Evolutionary conservation across 2,797 vertebrate genomes (phyloP).

Genomic region (Sebastes steindachneri): DNA sequence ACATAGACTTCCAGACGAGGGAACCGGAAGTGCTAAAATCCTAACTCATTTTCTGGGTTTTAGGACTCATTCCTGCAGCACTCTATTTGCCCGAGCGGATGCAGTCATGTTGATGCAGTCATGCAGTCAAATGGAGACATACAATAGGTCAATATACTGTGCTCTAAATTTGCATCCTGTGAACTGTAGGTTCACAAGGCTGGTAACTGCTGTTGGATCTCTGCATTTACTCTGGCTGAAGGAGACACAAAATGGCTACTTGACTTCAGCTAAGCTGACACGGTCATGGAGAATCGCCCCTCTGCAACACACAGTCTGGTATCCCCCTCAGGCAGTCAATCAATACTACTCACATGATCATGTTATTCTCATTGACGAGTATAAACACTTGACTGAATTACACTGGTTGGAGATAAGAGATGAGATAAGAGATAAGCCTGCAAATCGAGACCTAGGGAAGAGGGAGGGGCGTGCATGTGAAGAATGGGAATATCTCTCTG

Average conservation of each 20-base stretch:
- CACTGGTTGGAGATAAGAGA: not conserved
- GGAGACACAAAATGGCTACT: constrained; percentile 23
- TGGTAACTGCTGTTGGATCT: not conserved
- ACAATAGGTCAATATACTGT: not conserved
- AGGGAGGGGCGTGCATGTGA: not conserved
- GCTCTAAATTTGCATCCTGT: not conserved
- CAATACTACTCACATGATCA: constrained; percentile 23
- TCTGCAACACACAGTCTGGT: not conserved
- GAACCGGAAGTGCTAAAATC: too few species aligned
- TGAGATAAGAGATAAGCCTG: constrained; percentile 7
- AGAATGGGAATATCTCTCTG: constrained; percentile 38
- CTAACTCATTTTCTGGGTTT: too few species aligned
- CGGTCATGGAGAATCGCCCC: not conserved
- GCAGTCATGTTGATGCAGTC: not conserved
- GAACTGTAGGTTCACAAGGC: not conserved
- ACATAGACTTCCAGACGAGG: too few species aligned
- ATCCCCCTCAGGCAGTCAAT: constrained; percentile 9
- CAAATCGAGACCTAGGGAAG: not conserved
- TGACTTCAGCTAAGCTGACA: not conserved
- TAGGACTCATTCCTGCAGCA: too few species aligned
- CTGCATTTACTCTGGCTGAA: not conserved
- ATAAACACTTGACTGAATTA: constrained; percentile 7
- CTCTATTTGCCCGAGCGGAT: not conserved
- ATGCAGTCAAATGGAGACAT: not conserved
- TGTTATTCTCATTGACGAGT: not conserved